Base-by-base conservation (phyloP, 2,113 vertebrate genomes). In the Mesembrinibis cayennensis region DNA sequence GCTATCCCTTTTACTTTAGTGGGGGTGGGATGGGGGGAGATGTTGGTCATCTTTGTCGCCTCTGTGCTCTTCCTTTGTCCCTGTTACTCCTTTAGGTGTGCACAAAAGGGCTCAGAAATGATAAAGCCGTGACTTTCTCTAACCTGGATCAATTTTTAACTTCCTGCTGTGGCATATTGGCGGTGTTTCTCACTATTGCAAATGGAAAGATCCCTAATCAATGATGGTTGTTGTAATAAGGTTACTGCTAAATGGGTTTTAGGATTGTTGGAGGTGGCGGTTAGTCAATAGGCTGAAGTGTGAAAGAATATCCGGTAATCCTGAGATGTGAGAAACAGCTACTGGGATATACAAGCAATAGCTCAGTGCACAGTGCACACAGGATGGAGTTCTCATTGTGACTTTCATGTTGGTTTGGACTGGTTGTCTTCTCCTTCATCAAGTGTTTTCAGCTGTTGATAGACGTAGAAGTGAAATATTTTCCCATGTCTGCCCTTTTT, bases 361-460 rank as follows among this genome's bases (percentile, higher is more conserved):
- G 30, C 44, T 71, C 6, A 7, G 63, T 38, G 22, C 56, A 36
- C 44, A 38, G 1, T 59, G 18, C 16, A 21, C 0, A 0, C 3
- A 1, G 11, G 15, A 8, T 32, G 38, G 23, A 76, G 36, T 40
- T 82, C 42, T 70, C 21, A 5, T 17, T n/a, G 49, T 1, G 1
- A 16, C 81, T 89, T 96, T 65, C 25, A 13, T 34, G 25, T 25
- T 38, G 16, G 34, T 89, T 93, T 77, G 55, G 61, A 84, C 67
- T 72, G 29, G 7, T 81, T 32, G 9, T 65, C 42, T 17, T 42
- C 49, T 83, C 23, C 49, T 90, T 42, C 9, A 27, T 47, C 53
- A 42, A 44, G 36, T 27, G 50, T 66, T 87, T 78, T 79, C 53
- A 73, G 45, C 36, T 97, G 40, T 42, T 89, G 40, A 20, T 19